phyloP scores from a whole-genome alignment of 2,113 vertebrate species.

The Aegithalos caudatus region DNA sequence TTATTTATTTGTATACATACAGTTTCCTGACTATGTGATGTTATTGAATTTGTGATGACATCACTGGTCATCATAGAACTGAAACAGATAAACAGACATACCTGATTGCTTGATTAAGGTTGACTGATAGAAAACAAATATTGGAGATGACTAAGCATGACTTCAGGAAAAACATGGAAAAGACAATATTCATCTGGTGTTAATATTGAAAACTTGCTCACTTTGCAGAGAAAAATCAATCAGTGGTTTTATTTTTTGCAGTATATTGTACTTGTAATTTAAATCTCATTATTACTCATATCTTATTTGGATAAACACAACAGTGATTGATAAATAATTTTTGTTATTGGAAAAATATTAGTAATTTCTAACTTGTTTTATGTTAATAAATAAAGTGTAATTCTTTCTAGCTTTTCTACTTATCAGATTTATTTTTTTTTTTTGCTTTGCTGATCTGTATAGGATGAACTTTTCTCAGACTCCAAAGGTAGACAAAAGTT shows the following conservation, averaged over 20 bases:
- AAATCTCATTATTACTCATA: not conserved
- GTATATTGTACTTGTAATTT: not conserved
- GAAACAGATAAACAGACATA: not conserved
- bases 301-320: not conserved
- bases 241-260: not conserved
- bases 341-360: not conserved
- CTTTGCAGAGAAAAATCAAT: not conserved
- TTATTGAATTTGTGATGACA: not conserved
- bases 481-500: constrained; percentile 19
- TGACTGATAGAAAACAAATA: not conserved
- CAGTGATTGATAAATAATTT: not conserved
- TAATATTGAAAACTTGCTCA: not conserved
- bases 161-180: not conserved
- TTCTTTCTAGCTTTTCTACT: not conserved
- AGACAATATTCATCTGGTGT: not conserved
- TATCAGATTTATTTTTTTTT: not conserved
- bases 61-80: not conserved
- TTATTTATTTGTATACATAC: not conserved
- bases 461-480: not conserved
- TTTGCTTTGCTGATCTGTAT: not conserved
- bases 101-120: not conserved
- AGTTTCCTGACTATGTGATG: not conserved
- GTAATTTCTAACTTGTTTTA: not conserved
- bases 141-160: not conserved
- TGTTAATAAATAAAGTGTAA: not conserved